These are phyloP conservation scores for Sebastolobus alascanus DNA, from an alignment of 2,797 vertebrate genomes.

Conservation along the genomic window DNA sequence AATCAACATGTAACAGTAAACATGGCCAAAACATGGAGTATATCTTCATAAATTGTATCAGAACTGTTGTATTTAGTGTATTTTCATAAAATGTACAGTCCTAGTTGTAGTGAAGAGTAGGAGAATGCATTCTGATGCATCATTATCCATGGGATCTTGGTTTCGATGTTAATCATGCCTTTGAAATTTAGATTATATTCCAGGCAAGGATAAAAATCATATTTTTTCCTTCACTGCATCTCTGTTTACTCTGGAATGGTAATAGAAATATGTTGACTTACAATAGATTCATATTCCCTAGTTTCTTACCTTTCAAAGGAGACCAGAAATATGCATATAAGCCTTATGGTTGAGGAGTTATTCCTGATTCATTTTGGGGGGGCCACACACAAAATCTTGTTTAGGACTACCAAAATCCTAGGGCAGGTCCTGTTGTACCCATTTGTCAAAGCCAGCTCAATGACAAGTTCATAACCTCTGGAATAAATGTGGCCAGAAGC, in stretches of 20 bases:
- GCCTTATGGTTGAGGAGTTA: neutral
- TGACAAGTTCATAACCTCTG: slow-evolving; percentile 56
- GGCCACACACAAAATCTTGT: neutral
- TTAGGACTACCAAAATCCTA: neutral
- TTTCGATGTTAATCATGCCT: neutral
- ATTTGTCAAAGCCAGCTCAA: slow-evolving; percentile 19
- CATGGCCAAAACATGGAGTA: neutral
- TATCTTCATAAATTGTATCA: too few species aligned
- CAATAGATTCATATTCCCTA: neutral
- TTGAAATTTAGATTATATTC: neutral
- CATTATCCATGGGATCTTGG: neutral
- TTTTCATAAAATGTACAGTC: neutral
- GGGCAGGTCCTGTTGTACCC: neutral
- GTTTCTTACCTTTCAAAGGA: neutral
- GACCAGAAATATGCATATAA: neutral
- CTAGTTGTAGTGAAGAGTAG: neutral
- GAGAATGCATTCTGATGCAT: neutral
- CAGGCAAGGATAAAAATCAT: neutral
- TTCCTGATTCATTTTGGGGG: neutral
- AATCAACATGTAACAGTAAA: neutral
- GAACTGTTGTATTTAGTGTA: too few species aligned
- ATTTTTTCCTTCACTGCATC: neutral
- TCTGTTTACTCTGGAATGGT: neutral
- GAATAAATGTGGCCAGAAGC: slow-evolving; percentile 31
- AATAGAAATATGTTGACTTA: neutral